Base-by-base conservation (phyloP, 1,140 invertebrate genomes). In the Papilio helenus region DNA sequence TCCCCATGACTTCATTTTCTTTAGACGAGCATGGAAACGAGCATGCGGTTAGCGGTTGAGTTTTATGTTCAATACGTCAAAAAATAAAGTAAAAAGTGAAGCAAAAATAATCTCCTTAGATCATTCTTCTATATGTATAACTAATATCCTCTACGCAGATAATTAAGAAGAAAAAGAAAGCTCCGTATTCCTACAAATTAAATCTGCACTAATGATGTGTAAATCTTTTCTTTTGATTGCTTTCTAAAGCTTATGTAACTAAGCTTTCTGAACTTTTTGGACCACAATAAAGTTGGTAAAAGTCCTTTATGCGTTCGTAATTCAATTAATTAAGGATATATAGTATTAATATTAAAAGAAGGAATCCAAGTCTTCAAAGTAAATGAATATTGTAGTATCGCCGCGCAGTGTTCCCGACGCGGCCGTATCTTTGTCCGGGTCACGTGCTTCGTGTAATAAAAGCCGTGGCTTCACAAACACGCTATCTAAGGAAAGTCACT, bases 381-480 rank as follows among this genome's bases (percentile, higher is more conserved):
- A 49, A 51, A 74, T 74, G 14, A 68, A 74, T 74, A 74, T 74
- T 74, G 10, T 9, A 74, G 44, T 49, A 49, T 49, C 10, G 44
- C 42, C 1, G 42, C 44, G 44, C 55, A 72, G 39, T 20, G 34
- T 44, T 29, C 61, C 61, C 61, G 58, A 2, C n/a, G 72, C 39
- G 74, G 72, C 39, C 42, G 72, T 74, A 85, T 89, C 88, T 85
- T 72, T 80, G 85, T 88, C 83, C 86, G 79, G 83, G 87, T 93
- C 92, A 93, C 92, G 92, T 91, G 91, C 88, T 86, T 80, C 65
- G 58, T 61, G 89, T 89, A 91, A 93, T 93, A 92, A 92, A 92
- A 90, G 79, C 83, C 84, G 83, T 82, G 82, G 82, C 79, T 77
- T 73, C 80, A 79, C 61, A 84, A 88, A 85, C 84, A 81, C 83